Conservation (phyloP, 2,797 vertebrate genomes). For the Danio choprae region DNA sequence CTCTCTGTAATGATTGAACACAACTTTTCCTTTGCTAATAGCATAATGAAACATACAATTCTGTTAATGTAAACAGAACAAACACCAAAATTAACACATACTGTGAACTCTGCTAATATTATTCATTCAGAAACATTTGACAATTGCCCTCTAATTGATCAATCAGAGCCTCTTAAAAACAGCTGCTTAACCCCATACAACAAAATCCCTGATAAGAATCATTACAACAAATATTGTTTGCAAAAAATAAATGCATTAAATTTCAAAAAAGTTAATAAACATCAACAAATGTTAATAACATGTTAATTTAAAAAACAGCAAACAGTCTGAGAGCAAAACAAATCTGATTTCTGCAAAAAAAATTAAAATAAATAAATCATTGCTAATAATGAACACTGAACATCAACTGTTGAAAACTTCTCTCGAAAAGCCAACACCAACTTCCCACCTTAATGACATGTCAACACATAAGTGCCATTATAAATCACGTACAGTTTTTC, state of each 20-base stretch:
- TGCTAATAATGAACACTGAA: background rate
- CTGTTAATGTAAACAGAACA: background rate
- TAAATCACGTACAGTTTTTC: background rate
- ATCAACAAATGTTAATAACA: too few relatives aligned
- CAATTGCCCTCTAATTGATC: background rate
- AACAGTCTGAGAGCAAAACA: too few relatives aligned
- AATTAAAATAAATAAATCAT: background rate
- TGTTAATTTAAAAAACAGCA: too few relatives aligned
- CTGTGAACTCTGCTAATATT: background rate
- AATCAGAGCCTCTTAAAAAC: background rate
- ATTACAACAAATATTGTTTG: background rate
- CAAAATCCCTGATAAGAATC: background rate
- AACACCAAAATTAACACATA: background rate
- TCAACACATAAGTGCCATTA: background rate
- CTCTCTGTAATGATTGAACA: background rate
- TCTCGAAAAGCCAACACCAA: background rate
- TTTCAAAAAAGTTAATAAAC: too few relatives aligned
- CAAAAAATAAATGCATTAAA: too few relatives aligned
- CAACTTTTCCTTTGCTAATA: background rate
- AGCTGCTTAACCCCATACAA: background rate
- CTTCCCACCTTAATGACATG: background rate
- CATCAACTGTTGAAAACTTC: background rate
- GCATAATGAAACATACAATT: background rate
- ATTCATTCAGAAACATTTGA: background rate
- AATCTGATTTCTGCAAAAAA: too few relatives aligned